These are phyloP conservation scores for Platycheirus rosarum DNA, from an alignment of 2,888 invertebrate species.

Conservation along the genomic window DNA sequence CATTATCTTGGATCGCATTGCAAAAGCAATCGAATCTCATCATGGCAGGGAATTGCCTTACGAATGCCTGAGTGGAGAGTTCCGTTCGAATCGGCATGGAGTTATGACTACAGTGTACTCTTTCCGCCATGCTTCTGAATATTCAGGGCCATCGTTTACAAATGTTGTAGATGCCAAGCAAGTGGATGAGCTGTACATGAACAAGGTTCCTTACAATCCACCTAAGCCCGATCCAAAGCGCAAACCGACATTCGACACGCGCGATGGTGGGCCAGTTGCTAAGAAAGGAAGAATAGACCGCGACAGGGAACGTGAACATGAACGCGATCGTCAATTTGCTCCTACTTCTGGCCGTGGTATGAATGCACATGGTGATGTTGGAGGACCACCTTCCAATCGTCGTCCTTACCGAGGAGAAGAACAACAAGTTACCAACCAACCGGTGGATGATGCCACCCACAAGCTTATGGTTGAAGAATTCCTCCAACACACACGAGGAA, in stretches of 20 bases:
- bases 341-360: too few species aligned
- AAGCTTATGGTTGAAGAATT: constrained; percentile 80
- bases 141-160: constrained; percentile 84
- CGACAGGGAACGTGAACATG: background rate
- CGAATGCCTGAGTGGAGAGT: constrained; percentile 87
- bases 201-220: constrained; percentile 70
- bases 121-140: constrained; percentile 87
- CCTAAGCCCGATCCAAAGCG: constrained; percentile 63
- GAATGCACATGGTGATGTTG: too few species aligned
- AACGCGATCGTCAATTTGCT: too few species aligned
- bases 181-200: constrained; percentile 78
- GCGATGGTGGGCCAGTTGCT: constrained; percentile 28
- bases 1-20: constrained; percentile 84
- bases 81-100: constrained; percentile 85
- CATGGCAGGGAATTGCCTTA: constrained; percentile 88
- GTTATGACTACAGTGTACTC: constrained; percentile 87
- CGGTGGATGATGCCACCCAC: constrained; percentile 79
- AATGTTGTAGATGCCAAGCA: constrained; percentile 83
- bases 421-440: background rate
- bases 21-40: constrained; percentile 89
- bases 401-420: constrained; percentile 42
- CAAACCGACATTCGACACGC: constrained; percentile 73
- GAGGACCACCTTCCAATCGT: constrained; percentile 17
- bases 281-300: constrained; percentile 41
- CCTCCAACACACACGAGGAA: constrained; percentile 73